Evolutionary conservation across 2,888 invertebrate species (phyloP).

Genomic region (Folsomia manolachei): DNA sequence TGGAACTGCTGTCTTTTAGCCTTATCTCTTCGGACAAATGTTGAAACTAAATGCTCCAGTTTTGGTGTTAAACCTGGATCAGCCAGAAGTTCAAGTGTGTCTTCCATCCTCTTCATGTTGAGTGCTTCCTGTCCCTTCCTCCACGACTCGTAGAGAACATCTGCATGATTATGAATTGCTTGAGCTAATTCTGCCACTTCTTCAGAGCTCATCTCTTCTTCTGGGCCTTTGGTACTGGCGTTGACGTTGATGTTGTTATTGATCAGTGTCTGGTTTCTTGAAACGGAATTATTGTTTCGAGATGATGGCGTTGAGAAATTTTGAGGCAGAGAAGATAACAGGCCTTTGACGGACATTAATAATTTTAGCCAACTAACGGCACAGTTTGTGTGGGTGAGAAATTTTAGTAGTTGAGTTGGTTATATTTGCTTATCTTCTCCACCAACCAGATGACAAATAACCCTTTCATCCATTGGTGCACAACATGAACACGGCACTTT

Average conservation of each 20-base stretch:
- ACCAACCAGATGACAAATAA: neutral
- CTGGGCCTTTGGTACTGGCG: neutral
- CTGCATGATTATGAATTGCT: constrained; percentile 51
- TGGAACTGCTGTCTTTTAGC: constrained; percentile 45
- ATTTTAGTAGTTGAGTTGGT: neutral
- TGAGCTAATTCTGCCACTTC: constrained; percentile 51
- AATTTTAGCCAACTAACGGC: neutral
- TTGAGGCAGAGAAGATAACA: neutral
- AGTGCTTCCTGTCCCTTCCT: constrained; percentile 44
- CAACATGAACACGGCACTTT: too few species aligned
- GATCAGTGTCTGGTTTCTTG: neutral
- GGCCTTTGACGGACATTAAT: too few species aligned
- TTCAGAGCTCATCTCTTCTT: constrained; percentile 45
- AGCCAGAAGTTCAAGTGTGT: constrained; percentile 47
- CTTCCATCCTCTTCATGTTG: constrained; percentile 47
- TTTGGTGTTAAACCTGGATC: constrained; percentile 46
- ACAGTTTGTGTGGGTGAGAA: neutral
- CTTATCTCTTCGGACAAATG: constrained; percentile 48
- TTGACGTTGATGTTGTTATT: too few species aligned
- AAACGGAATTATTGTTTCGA: neutral
- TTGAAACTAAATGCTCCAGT: constrained; percentile 49
- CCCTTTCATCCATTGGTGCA: too few species aligned
- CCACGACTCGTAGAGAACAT: constrained; percentile 50
- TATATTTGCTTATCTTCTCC: neutral
- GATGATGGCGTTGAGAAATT: neutral